phyloP scores from a whole-genome alignment of 2,797 vertebrate species.

The Huso huso region DNA sequence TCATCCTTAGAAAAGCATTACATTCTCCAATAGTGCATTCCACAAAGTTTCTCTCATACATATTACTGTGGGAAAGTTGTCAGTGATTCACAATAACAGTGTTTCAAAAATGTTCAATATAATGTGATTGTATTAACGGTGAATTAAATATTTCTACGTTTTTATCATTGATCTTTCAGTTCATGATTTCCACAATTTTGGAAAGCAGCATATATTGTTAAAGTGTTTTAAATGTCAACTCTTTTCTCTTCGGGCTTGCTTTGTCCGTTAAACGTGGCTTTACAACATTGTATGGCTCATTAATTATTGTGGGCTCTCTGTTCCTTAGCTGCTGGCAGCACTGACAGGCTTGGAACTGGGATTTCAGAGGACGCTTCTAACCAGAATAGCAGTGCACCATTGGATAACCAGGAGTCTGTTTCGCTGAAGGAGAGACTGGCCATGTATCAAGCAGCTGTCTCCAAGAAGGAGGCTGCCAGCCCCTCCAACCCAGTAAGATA shows the following conservation, averaged over 20 bases:
- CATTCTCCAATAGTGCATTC: background rate
- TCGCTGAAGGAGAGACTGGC: constrained; percentile 74
- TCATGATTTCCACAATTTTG: too few relatives aligned
- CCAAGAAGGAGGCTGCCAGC: constrained; percentile 53
- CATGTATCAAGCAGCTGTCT: constrained; percentile 77
- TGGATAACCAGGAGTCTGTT: constrained; percentile 62
- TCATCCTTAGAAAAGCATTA: background rate
- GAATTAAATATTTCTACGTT: too few relatives aligned
- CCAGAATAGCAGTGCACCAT: constrained; percentile 45
- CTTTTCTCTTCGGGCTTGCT: too few relatives aligned
- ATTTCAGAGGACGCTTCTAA: constrained; percentile 48
- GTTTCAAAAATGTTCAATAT: background rate
- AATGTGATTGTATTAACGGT: too few relatives aligned
- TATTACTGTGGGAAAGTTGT: background rate
- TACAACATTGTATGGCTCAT: background rate
- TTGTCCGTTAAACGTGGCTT: too few relatives aligned
- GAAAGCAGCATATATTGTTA: too few relatives aligned
- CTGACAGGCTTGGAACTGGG: constrained; percentile 49
- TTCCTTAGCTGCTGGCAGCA: constrained; percentile 55
- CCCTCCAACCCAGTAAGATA: constrained; percentile 64
- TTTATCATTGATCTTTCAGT: too few relatives aligned
- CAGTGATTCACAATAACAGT: background rate
- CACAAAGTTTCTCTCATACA: background rate
- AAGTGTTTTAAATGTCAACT: constrained; percentile 12
- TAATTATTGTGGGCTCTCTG: background rate